Percentiles rank a stretch among this genome's conserved stretches.
Conservation (phyloP, 2,113 vertebrate genomes). For the Cichladusa arquata region DNA sequence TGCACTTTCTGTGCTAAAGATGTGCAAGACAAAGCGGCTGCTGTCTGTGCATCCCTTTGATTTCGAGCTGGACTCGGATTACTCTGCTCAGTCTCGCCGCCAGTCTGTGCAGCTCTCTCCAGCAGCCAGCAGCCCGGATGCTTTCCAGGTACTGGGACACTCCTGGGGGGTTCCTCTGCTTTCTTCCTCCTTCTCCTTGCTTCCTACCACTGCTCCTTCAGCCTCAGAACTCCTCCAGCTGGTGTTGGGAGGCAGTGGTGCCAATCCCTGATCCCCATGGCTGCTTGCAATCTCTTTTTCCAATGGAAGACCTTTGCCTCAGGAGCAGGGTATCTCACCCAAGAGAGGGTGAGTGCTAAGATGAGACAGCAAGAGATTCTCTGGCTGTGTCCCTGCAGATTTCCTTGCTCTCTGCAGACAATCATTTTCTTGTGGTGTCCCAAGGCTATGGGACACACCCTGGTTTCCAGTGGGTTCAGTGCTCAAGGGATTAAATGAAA, state of each 20-base stretch:
- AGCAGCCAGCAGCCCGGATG: not conserved
- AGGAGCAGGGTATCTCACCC: not conserved
- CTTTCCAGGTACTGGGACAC: conserved; percentile 67
- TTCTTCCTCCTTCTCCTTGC: not conserved
- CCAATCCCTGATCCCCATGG: not conserved
- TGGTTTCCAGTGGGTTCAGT: not conserved
- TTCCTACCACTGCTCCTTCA: not conserved
- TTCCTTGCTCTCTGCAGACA: not conserved
- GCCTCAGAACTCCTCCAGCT: not conserved
- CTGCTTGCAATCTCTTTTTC: not conserved
- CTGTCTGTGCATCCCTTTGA: conserved; percentile 84
- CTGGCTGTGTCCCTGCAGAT: not conserved
- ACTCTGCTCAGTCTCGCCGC: conserved; percentile 60
- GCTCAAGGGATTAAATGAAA: not conserved
- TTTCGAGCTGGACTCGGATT: conserved; percentile 80
- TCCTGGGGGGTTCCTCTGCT: not conserved
- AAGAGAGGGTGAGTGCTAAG: not conserved
- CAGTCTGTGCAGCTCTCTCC: conserved; percentile 65
- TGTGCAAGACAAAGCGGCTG: conserved; percentile 83
- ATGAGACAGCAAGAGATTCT: not conserved
- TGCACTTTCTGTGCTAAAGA: conserved; percentile 49
- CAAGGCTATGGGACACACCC: not conserved
- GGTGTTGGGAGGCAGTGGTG: not conserved
- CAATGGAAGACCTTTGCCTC: not conserved
- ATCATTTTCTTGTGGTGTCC: fast-evolving